A percentile compares a stretch with the other conserved stretches of the same genome.
These are phyloP conservation scores for Thomomys bottae DNA, from an alignment of 2,113 vertebrate species.

Conservation along the genomic window DNA sequence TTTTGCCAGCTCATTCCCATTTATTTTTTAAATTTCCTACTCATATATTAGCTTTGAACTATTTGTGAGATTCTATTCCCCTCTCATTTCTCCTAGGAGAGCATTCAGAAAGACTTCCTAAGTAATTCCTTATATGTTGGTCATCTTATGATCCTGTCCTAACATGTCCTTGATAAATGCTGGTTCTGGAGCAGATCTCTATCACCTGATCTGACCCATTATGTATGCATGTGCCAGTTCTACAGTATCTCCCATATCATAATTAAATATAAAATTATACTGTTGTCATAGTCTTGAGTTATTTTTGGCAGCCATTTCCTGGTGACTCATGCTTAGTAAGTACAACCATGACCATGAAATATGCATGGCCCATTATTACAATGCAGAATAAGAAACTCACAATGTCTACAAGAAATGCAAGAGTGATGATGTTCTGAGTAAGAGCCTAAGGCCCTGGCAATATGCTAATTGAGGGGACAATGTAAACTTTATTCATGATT, in stretches of 20 bases:
- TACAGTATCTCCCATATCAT: not conserved
- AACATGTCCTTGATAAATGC: slow-evolving; percentile 1
- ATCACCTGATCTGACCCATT: not conserved
- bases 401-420: not conserved
- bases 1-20: not conserved
- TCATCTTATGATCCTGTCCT: not conserved
- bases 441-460: not conserved
- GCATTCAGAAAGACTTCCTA: not conserved
- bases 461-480: not conserved
- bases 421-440: not conserved
- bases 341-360: not conserved
- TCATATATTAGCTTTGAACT: not conserved
- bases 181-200: not conserved
- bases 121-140: not conserved
- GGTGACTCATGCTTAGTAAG: slow-evolving; percentile 46
- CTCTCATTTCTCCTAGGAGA: not conserved
- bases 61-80: not conserved
- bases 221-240: not conserved
- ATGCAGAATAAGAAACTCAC: not conserved
- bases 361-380: not conserved
- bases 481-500: not conserved
- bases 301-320: slow-evolving; percentile 37
- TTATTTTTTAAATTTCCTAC: not conserved
- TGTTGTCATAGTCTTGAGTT: slow-evolving; percentile 12
- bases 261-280: slow-evolving; percentile 43